Evolutionary conservation across 2,797 vertebrate genomes (phyloP).

Genomic region (Sebastiscus albofasciatus): DNA sequence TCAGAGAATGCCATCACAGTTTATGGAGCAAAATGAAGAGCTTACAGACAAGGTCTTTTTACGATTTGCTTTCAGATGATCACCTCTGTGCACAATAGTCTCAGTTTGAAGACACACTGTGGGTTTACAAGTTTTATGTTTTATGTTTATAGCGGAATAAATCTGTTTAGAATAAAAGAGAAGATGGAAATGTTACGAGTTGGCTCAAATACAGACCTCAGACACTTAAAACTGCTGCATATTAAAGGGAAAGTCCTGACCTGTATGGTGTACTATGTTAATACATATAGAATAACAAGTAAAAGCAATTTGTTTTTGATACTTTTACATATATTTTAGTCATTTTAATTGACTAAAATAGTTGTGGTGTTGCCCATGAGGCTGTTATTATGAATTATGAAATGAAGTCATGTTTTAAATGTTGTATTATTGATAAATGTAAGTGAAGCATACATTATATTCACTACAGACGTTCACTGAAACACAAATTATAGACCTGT

Average conservation of each 20-base stretch:
- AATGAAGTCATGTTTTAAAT: constrained; percentile 4
- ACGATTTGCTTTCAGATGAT: constrained; percentile 47
- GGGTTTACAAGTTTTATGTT: not conserved
- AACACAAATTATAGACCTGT: constrained; percentile 11
- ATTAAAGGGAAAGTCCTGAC: not conserved
- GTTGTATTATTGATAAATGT: constrained; percentile 46
- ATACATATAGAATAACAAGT: not conserved
- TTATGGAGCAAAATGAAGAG: constrained; percentile 61
- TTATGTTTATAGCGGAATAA: constrained; percentile 18
- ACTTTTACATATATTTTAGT: not conserved
- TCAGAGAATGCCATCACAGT: constrained; percentile 67
- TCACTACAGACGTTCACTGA: not conserved
- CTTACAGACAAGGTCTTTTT: constrained; percentile 32
- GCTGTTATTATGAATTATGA: constrained; percentile 27
- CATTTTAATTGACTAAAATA: not conserved
- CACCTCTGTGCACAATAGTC: constrained; percentile 16
- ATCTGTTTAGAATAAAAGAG: constrained; percentile 17
- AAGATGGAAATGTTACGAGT: not conserved
- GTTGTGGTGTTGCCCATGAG: not conserved
- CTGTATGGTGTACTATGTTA: not conserved
- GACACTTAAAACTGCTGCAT: not conserved
- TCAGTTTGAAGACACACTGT: constrained; percentile 9
- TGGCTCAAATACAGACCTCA: not conserved
- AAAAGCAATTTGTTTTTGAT: not conserved
- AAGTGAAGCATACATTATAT: constrained; percentile 13